phyloP scores from a whole-genome alignment of 1,140 invertebrate genomes.

The Acromyrmex echinatior region DNA sequence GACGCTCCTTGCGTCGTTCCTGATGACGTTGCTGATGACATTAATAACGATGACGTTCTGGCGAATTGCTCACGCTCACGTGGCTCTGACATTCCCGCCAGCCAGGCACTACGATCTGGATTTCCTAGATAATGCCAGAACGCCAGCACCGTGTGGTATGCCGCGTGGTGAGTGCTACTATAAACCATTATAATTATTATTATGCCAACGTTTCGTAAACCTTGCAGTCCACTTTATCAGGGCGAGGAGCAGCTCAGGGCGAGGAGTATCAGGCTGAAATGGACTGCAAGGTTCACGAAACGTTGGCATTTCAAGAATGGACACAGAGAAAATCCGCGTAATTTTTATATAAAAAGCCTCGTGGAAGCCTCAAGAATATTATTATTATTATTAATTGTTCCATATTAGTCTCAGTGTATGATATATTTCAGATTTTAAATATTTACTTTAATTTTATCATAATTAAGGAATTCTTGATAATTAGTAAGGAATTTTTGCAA shows the following conservation, averaged over 20 bases:
- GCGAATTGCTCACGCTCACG: conserved; percentile 88
- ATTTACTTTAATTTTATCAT: neutral
- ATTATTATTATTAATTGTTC: neutral
- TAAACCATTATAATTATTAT: neutral
- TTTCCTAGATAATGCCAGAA: conserved; percentile 96
- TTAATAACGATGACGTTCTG: conserved; percentile 74
- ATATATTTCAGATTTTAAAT: neutral
- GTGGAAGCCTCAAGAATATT: no score
- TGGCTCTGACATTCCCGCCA: conserved; percentile 94
- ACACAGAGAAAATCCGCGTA: no score
- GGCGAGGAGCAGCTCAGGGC: no score
- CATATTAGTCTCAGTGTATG: neutral
- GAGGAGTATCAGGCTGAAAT: no score
- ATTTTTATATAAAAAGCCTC: no score
- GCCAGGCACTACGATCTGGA: conserved; percentile 96
- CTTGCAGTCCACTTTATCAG: no score
- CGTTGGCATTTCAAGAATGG: no score
- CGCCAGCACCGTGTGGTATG: conserved; percentile 97
- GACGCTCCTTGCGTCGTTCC: conserved; percentile 37
- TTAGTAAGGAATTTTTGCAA: no score
- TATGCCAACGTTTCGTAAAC: no score
- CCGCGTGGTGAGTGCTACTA: conserved; percentile 93
- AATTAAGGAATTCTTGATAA: neutral
- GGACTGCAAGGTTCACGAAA: no score
- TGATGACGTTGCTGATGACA: conserved; percentile 70